A percentile compares a stretch with the other conserved stretches of the same genome.
phyloP scores from a whole-genome alignment of 1,140 invertebrate species.

The Brachionus plicatilis region DNA sequence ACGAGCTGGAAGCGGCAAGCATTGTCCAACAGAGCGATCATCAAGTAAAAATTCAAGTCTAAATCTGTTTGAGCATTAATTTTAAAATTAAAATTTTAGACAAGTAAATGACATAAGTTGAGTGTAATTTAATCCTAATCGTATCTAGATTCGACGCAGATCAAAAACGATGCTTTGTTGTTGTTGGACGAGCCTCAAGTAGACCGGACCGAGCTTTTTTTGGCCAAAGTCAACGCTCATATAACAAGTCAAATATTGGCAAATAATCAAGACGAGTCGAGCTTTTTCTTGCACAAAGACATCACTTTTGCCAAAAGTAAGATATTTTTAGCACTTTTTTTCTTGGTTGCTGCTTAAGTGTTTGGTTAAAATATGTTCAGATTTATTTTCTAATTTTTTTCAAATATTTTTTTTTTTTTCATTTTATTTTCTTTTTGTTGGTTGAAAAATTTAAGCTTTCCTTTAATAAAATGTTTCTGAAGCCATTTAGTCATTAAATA shows the following conservation, averaged over 20 bases:
- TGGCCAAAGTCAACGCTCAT: constrained; percentile 28
- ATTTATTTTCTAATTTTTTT: background rate
- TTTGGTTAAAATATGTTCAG: background rate
- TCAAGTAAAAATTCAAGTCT: background rate
- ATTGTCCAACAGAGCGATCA: background rate
- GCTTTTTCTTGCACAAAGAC: constrained; percentile 16
- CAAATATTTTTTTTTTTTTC: too few species aligned
- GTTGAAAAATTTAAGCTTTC: background rate
- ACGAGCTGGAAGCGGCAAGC: background rate
- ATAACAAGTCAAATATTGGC: constrained; percentile 28
- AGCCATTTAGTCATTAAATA: background rate
- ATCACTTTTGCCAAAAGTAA: constrained; percentile 32
- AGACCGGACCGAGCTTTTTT: background rate
- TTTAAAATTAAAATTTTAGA: background rate
- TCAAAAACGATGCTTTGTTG: background rate
- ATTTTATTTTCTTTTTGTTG: background rate
- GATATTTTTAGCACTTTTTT: background rate
- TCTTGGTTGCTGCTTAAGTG: background rate
- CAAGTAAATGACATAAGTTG: background rate
- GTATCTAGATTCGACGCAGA: background rate
- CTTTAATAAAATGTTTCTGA: background rate
- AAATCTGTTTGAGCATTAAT: background rate
- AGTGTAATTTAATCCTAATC: background rate
- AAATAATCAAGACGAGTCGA: background rate
- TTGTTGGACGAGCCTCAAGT: background rate